phyloP scores from a whole-genome alignment of 2,797 vertebrate species.

The Paguma larvata region DNA sequence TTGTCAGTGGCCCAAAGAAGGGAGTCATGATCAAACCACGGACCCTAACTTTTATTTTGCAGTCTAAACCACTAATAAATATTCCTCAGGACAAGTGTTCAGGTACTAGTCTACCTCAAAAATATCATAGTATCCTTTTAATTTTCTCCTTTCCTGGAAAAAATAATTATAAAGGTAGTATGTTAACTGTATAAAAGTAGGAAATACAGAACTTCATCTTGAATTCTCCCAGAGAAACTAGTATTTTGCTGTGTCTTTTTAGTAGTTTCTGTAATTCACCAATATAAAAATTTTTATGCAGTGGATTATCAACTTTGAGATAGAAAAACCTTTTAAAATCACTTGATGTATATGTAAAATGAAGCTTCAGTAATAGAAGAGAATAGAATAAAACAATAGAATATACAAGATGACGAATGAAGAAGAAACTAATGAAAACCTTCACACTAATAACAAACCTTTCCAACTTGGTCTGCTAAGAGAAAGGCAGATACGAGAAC shows the following conservation, averaged over 20 bases:
- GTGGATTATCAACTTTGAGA: neutral
- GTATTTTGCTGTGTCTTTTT: neutral
- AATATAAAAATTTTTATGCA: constrained; percentile 48
- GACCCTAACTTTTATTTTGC: neutral
- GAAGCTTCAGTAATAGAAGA: constrained; percentile 23
- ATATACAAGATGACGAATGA: neutral
- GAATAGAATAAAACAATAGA: neutral
- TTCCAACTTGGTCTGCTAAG: neutral
- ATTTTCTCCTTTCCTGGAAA: constrained; percentile 24
- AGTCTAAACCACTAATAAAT: neutral
- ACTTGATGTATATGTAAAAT: neutral
- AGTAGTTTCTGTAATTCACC: neutral
- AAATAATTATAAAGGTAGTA: neutral
- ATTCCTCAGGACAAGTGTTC: constrained; percentile 27
- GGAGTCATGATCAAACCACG: neutral
- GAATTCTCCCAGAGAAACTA: constrained; percentile 48
- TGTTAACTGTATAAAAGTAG: constrained; percentile 35
- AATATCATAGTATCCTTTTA: neutral
- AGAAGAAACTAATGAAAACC: neutral
- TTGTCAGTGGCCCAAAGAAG: neutral
- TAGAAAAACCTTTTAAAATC: constrained; percentile 5
- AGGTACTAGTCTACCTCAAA: neutral
- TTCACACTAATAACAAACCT: neutral
- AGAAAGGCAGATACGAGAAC: neutral
- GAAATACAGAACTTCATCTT: constrained; percentile 47